Conservation (phyloP, 2,797 vertebrate genomes). For the Ctenopoma multispine region DNA sequence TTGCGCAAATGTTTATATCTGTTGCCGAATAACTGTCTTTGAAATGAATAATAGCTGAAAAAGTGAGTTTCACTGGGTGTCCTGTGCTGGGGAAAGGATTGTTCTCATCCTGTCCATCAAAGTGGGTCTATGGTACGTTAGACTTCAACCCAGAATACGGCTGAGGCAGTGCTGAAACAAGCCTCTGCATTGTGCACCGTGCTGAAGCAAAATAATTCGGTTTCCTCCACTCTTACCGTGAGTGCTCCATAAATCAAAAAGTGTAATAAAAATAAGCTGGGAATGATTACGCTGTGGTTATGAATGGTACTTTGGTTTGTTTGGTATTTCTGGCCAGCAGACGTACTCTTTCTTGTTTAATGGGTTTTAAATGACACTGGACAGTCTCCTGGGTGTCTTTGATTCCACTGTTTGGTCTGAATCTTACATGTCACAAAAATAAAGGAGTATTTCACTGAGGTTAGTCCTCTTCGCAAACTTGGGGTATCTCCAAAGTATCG, state of each 20-base stretch:
- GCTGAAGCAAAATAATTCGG: constrained; percentile 18
- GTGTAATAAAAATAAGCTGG: constrained; percentile 16
- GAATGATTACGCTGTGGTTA: constrained; percentile 45
- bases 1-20: constrained; percentile 34
- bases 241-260: constrained; percentile 57
- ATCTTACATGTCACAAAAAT: constrained; percentile 18
- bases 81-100: neutral
- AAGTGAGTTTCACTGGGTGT: constrained; percentile 20
- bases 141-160: neutral
- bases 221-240: constrained; percentile 51
- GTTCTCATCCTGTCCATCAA: constrained; percentile 13
- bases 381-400: constrained; percentile 44
- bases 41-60: constrained; percentile 66
- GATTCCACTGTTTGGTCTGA: constrained; percentile 23
- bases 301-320: constrained; percentile 54
- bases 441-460: constrained; percentile 12
- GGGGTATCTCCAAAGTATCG: neutral
- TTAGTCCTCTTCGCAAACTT: neutral
- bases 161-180: constrained; percentile 42
- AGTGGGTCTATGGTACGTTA: neutral
- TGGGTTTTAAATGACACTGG: constrained; percentile 60
- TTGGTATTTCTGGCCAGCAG: constrained; percentile 46
- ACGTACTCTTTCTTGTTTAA: constrained; percentile 47
- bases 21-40: constrained; percentile 57
- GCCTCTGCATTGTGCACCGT: constrained; percentile 44